Conservation (phyloP, 2,888 invertebrate genomes). For the Gisinianus flammeolus region DNA sequence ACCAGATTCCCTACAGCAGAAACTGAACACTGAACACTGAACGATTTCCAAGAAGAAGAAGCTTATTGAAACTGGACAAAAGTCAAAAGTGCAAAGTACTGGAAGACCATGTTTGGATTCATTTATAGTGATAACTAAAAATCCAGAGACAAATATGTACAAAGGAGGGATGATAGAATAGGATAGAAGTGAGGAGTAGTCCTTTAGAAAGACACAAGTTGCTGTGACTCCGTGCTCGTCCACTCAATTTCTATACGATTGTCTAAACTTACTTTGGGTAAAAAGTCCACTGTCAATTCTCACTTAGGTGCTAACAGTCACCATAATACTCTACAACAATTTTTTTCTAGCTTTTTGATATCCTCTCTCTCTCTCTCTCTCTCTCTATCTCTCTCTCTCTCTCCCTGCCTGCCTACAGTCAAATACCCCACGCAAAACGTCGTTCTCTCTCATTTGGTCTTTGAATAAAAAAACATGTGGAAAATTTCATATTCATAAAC, state of each 20-base stretch:
- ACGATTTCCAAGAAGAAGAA: too few relatives aligned
- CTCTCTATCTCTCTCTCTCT: neutral
- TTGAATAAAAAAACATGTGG: neutral
- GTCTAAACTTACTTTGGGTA: neutral
- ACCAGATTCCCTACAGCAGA: too few relatives aligned
- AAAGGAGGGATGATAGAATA: too few relatives aligned
- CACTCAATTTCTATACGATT: neutral
- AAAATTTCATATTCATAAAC: too few relatives aligned
- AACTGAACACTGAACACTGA: too few relatives aligned
- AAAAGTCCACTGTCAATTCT: conserved; percentile 8
- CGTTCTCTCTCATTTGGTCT: neutral
- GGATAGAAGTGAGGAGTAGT: too few relatives aligned
- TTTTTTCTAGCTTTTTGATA: neutral
- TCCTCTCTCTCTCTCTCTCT: neutral
- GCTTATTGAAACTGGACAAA: too few relatives aligned
- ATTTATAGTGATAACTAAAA: too few relatives aligned
- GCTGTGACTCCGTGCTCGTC: conserved; percentile 12
- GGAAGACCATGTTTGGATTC: too few relatives aligned
- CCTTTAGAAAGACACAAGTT: conserved; percentile 14
- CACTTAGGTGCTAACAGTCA: conserved; percentile 25
- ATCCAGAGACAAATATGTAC: too few relatives aligned
- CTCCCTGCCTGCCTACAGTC: neutral
- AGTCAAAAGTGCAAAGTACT: too few relatives aligned
- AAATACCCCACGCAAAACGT: conserved; percentile 11
- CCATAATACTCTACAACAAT: conserved; percentile 10